Percentiles rank a stretch among this genome's conserved stretches.
phyloP scores from a whole-genome alignment of 2,888 invertebrate genomes.

The Terebella lapidaria region DNA sequence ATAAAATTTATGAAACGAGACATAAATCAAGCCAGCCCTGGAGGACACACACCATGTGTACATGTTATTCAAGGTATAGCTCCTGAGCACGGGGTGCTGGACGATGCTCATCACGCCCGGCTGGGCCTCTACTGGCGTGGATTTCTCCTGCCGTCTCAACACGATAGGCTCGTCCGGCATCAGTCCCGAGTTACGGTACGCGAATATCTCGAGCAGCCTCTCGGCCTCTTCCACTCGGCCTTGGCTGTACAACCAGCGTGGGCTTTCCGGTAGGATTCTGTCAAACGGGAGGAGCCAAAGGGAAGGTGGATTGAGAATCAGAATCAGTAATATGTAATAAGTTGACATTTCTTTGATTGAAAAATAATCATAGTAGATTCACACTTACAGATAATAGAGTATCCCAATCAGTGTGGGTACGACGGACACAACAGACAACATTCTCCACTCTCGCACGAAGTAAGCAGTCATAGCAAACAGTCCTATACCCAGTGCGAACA shows the following conservation, averaged over 20 bases:
- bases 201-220: slow-evolving; percentile 18
- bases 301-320: background rate
- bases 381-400: background rate
- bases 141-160: background rate
- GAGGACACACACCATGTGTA: slow-evolving; percentile 25
- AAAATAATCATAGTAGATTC: background rate
- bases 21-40: too few relatives aligned
- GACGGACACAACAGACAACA: slow-evolving; percentile 27
- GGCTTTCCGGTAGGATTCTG: slow-evolving; percentile 23
- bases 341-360: too few relatives aligned
- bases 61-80: slow-evolving; percentile 16
- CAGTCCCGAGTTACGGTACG: slow-evolving; percentile 10
- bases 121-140: background rate
- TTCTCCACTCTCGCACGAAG: slow-evolving; percentile 30
- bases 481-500: slow-evolving; percentile 28
- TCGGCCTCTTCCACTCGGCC: slow-evolving; percentile 27
- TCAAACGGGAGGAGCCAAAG: background rate
- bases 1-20: too few relatives aligned
- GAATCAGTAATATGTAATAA: background rate
- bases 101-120: slow-evolving; percentile 10
- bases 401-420: slow-evolving; percentile 30
- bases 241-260: slow-evolving; percentile 25
- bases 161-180: slow-evolving; percentile 4
- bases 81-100: slow-evolving; percentile 9
- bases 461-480: slow-evolving; percentile 29